Evolutionary conservation across 2,113 vertebrate genomes (phyloP).

Genomic region (Leptodactylus fuscus): DNA sequence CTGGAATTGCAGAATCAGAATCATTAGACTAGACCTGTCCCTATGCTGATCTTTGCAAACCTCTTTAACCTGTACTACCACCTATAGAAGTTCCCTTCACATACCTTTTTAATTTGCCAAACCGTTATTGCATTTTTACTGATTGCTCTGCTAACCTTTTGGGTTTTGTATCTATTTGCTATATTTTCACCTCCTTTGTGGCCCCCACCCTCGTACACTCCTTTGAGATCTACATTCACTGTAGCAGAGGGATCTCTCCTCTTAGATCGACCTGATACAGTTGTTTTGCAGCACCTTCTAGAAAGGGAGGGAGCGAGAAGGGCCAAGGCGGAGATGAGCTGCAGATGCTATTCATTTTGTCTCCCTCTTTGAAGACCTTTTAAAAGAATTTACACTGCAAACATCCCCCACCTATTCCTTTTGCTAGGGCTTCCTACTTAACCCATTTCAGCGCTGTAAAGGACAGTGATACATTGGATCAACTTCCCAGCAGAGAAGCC

Average conservation of each 20-base stretch:
- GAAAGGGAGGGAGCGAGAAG: background rate
- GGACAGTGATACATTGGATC: constrained; percentile 17
- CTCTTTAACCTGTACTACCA: background rate
- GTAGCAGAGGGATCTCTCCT: constrained; percentile 18
- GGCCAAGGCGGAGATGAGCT: constrained; percentile 3
- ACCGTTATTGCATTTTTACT: background rate
- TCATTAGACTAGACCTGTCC: too few relatives aligned
- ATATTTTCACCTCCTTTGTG: background rate
- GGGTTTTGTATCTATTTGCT: background rate
- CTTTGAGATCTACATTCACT: too few relatives aligned
- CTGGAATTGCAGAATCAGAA: too few relatives aligned
- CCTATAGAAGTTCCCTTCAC: background rate
- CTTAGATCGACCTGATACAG: constrained; percentile 40
- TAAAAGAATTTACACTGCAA: constrained; percentile 25
- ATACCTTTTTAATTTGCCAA: background rate
- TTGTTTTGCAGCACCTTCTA: constrained; percentile 36
- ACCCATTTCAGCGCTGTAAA: constrained; percentile 10
- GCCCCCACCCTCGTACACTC: too few relatives aligned
- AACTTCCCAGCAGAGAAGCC: constrained; percentile 8
- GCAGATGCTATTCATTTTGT: constrained; percentile 43
- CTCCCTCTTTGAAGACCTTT: constrained; percentile 39
- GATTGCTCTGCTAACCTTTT: background rate
- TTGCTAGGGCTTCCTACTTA: background rate
- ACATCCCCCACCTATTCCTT: constrained; percentile 16
- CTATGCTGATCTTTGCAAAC: too few relatives aligned